Percentiles rank a stretch among this genome's conserved stretches.
Evolutionary conservation across 1,140 invertebrate species (phyloP).

Genomic region (Triops cancriformis): DNA sequence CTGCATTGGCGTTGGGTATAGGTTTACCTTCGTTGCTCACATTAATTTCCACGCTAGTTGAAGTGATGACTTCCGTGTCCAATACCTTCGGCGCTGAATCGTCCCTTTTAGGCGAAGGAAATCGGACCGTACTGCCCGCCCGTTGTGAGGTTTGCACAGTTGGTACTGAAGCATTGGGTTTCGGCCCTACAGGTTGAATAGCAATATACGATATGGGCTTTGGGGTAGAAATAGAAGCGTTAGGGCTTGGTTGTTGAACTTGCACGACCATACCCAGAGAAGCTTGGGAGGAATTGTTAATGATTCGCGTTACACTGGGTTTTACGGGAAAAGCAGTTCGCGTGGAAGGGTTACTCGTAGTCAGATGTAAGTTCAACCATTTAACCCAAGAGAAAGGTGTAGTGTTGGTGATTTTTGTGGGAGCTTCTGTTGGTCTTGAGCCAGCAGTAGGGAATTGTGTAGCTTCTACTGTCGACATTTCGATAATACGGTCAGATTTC

Average conservation of each 20-base stretch:
- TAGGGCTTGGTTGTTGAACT: neutral
- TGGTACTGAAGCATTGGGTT: constrained; percentile 13
- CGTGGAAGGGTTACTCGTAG: neutral
- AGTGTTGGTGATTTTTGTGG: neutral
- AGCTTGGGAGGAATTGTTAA: neutral
- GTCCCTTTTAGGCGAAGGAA: constrained; percentile 29
- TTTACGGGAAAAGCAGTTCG: neutral
- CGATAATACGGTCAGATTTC: neutral
- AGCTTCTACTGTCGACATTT: neutral
- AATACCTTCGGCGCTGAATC: constrained; percentile 29
- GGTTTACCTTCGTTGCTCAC: constrained; percentile 21
- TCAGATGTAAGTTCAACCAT: neutral
- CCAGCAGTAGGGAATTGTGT: neutral
- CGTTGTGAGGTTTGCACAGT: constrained; percentile 25
- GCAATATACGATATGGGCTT: neutral
- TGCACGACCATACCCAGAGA: neutral
- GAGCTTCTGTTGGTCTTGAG: neutral
- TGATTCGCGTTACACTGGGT: neutral
- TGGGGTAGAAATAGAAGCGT: neutral
- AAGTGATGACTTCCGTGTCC: constrained; percentile 32
- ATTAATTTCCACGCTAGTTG: constrained; percentile 30
- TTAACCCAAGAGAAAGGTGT: neutral
- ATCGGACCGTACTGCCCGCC: neutral
- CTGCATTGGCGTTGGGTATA: neutral
- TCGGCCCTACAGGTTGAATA: constrained; percentile 19